These are phyloP conservation scores for Drosophila kanapiae DNA, from an alignment of 1,140 invertebrate species.

Conservation along the genomic window DNA sequence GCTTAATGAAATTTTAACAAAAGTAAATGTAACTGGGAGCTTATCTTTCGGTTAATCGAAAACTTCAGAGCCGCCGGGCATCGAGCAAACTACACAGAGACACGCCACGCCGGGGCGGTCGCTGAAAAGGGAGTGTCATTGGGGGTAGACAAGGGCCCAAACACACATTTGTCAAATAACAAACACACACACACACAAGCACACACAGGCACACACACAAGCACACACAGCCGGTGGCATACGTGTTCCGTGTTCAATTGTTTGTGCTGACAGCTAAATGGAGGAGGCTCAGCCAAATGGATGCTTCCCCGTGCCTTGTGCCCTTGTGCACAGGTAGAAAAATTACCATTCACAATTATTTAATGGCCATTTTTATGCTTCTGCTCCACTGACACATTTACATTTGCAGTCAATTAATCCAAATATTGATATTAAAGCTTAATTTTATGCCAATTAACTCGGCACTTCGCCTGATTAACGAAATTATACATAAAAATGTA, in stretches of 20 bases:
- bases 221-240: constrained; percentile 14
- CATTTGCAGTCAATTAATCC: not conserved
- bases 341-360: constrained; percentile 14
- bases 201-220: not conserved
- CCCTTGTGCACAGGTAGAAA: constrained; percentile 8
- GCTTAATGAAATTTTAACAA: constrained; percentile 63
- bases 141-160: constrained; percentile 33
- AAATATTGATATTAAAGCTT: not conserved
- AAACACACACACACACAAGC: constrained; percentile 38
- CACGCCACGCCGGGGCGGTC: constrained; percentile 36
- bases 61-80: constrained; percentile 48
- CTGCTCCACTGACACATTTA: constrained; percentile 4
- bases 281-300: constrained; percentile 55
- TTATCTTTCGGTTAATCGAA: constrained; percentile 67
- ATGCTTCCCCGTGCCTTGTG: constrained; percentile 40
- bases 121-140: constrained; percentile 14
- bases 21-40: constrained; percentile 52
- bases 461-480: not conserved
- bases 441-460: not conserved
- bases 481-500: not conserved
- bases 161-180: constrained; percentile 71
- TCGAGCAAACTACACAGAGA: constrained; percentile 50
- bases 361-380: not conserved
- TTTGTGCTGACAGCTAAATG: constrained; percentile 60
- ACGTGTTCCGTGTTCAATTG: constrained; percentile 52